Base-by-base conservation (phyloP, 2,888 invertebrate genomes). In the Beris chalybata region DNA sequence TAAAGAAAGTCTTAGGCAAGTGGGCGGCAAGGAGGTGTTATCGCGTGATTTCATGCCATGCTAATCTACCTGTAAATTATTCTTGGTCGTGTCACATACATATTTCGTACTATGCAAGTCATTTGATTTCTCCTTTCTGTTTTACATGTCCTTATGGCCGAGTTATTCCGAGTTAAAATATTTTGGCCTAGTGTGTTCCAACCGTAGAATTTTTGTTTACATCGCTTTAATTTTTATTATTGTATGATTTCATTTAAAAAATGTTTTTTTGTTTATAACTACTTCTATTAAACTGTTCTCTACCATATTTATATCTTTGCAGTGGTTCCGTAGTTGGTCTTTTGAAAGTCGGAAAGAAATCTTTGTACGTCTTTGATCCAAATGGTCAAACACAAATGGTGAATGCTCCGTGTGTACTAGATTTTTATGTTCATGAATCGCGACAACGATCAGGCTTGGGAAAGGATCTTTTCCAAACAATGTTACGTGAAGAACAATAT, bases 281-380 rank as follows among this genome's bases (percentile, higher is more conserved):
- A 64, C 65, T 66, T 22, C 3, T 22, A 22, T 22, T 69, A 59
- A 70, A 15, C 48, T 57, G 29, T 22, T 22, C 22, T 22, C 22
- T 22, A 22, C 3, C 22, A 3, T 22, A 63, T 15, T 68, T 65
- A 52, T 64, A 30, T 7, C 9, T 15, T 53, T 66, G 47, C 30
- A 92, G 91, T 70, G 90, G 89, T 5, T 81, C 83, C 45, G 88
- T 91, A n/a, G 85, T 94, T 55, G 97, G 96, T 0, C 83, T 96
- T 74, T 82, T 97, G 71, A 97, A 97, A 82, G 88, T 95, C 56
- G 97, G 97, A 38, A 85, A 85, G 70, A 97, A 97, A 83, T 90
- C 91, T 75, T 83, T 98, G 63, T 98, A 92, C 83, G 85, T 97
- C 61, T 89, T 89, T 77, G 91, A 93, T 78, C 84, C 85, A 73